Evolutionary conservation across 2,797 vertebrate genomes (phyloP).

Genomic region (Setipinna tenuifilis): DNA sequence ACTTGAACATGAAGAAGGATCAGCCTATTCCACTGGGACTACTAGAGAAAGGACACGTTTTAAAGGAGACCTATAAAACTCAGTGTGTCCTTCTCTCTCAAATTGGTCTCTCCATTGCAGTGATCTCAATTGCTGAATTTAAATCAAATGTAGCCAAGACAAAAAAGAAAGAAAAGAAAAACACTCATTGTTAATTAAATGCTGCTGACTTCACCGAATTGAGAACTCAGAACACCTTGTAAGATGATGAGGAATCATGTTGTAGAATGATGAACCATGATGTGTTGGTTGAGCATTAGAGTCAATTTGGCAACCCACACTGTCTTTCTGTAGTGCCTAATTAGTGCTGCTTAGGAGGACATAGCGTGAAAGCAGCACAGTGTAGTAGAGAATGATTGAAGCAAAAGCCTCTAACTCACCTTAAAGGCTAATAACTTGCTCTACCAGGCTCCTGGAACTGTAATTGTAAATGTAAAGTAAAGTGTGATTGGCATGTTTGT

Average conservation of each 20-base stretch:
- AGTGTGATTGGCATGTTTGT: not conserved
- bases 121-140: not conserved
- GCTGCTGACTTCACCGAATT: constrained; percentile 2
- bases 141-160: not conserved
- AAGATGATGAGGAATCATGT: constrained; percentile 23
- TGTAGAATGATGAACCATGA: constrained; percentile 41
- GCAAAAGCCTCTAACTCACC: not conserved
- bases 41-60: not conserved
- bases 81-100: not conserved
- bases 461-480: not conserved
- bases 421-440: not conserved
- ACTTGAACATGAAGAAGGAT: constrained; percentile 5
- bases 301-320: constrained; percentile 46
- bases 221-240: not conserved
- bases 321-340: constrained; percentile 47
- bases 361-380: constrained; percentile 22
- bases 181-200: not conserved
- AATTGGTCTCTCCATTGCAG: not conserved
- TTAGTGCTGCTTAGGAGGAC: constrained; percentile 52
- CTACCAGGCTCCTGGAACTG: not conserved
- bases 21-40: not conserved
- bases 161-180: not conserved
- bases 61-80: not conserved
- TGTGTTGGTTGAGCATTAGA: constrained; percentile 40
- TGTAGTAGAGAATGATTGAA: not conserved